A percentile compares a stretch with the other conserved stretches of the same genome.
Evolutionary conservation across 2,888 invertebrate genomes (phyloP).

Genomic region (Leptinotarsa haldemani): DNA sequence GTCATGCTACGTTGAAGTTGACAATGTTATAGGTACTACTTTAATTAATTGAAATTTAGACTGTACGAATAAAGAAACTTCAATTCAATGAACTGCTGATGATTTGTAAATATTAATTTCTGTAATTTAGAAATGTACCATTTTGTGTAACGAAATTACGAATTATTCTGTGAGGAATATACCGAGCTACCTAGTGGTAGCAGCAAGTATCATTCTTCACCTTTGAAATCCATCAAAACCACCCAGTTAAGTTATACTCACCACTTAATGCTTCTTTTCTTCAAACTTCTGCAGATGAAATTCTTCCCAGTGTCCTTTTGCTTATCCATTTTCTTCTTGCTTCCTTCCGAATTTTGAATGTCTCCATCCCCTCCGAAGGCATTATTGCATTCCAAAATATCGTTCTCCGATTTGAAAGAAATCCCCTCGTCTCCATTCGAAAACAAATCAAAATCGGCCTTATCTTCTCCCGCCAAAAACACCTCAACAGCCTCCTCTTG

Average conservation of each 20-base stretch:
- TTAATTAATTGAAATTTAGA: no score
- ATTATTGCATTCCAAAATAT: constrained; percentile 40
- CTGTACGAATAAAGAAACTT: no score
- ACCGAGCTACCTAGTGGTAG: no score
- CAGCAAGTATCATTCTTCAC: no score
- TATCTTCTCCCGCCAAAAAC: constrained; percentile 61
- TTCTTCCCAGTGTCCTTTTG: constrained; percentile 30
- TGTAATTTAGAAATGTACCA: no score
- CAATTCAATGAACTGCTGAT: no score
- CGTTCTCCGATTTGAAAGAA: constrained; percentile 45
- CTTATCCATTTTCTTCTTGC: not conserved
- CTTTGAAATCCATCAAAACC: no score
- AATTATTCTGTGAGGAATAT: no score
- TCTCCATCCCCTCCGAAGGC: constrained; percentile 33
- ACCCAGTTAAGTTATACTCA: constrained; percentile 40
- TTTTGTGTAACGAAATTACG: no score
- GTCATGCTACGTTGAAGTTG: no score
- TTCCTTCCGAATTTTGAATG: not conserved
- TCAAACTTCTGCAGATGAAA: constrained; percentile 46
- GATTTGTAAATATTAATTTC: no score
- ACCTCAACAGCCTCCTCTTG: constrained; percentile 60
- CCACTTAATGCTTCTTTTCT: constrained; percentile 49
- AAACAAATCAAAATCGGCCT: constrained; percentile 51
- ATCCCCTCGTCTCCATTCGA: constrained; percentile 45
- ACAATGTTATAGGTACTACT: no score